phyloP scores from a whole-genome alignment of 2,113 vertebrate species.

The Calonectris borealis region DNA sequence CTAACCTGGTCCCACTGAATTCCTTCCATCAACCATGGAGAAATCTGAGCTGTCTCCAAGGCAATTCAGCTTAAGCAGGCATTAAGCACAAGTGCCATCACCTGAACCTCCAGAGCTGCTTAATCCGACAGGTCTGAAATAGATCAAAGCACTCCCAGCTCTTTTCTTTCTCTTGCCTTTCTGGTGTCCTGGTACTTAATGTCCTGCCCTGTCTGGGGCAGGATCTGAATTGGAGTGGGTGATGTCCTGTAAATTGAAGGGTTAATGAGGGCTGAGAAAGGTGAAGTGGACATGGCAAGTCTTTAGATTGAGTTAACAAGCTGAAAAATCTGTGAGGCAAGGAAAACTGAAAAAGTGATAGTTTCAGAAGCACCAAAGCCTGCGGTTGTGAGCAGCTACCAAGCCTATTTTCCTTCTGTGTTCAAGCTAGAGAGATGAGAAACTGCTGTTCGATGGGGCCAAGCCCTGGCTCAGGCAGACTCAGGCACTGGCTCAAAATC shows the following conservation, averaged over 20 bases:
- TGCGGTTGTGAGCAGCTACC: neutral
- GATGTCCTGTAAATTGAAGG: neutral
- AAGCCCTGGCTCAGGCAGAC: neutral
- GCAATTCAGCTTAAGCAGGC: neutral
- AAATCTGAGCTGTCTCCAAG: neutral
- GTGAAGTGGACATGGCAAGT: neutral
- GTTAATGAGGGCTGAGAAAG: neutral
- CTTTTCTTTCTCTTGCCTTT: neutral
- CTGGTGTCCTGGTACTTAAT: neutral
- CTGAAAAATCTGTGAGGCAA: neutral
- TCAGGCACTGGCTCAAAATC: neutral
- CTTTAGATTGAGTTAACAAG: neutral
- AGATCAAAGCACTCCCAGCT: neutral
- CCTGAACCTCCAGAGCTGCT: neutral
- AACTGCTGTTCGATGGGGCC: fast-evolving
- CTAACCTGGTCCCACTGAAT: neutral
- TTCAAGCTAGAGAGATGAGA: neutral
- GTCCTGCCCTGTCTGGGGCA: neutral
- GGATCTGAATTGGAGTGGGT: neutral
- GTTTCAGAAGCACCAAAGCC: neutral
- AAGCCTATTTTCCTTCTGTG: neutral
- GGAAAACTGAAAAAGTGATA: neutral
- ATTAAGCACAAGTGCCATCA: neutral
- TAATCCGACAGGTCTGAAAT: neutral
- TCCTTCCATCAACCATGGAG: neutral